These are phyloP conservation scores for Virgularia gustaviana DNA, from an alignment of 92 coral and sea anemone genomes.

Conservation along the genomic window DNA sequence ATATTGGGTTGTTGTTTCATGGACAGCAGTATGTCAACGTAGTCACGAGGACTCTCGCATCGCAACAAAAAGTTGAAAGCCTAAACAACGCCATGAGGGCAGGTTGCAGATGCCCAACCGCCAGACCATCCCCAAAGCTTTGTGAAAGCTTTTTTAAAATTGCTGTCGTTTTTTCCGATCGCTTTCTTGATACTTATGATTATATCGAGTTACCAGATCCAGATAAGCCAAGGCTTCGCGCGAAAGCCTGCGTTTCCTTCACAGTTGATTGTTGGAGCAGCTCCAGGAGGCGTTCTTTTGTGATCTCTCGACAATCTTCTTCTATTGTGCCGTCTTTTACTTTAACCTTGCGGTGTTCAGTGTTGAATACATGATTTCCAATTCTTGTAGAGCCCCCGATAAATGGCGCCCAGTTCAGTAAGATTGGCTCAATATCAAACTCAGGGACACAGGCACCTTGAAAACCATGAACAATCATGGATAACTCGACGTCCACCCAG, in stretches of 20 bases:
- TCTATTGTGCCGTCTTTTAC: constrained; percentile 30
- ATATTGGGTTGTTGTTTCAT: constrained; percentile 52
- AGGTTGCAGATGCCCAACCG: constrained; percentile 53
- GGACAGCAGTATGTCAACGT: constrained; percentile 40
- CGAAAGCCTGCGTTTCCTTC: constrained; percentile 36
- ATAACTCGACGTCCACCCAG: constrained; percentile 44
- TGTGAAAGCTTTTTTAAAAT: constrained; percentile 49
- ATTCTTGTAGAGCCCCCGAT: constrained; percentile 38
- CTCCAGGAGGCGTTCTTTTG: constrained; percentile 43
- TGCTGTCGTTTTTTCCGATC: constrained; percentile 37
- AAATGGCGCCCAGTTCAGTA: constrained; percentile 52
- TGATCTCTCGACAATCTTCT: constrained; percentile 43
- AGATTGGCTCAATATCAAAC: constrained; percentile 26
- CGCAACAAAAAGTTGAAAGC: constrained; percentile 51
- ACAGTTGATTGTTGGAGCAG: constrained; percentile 17
- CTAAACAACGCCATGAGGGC: constrained; percentile 51
- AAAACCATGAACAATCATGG: constrained; percentile 40
- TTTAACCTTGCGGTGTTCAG: constrained; percentile 44
- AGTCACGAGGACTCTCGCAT: constrained; percentile 54
- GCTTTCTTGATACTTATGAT: constrained; percentile 31
- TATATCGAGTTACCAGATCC: constrained; percentile 40
- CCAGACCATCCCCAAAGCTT: constrained; percentile 58
- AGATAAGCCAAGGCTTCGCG: constrained; percentile 25
- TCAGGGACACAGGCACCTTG: not conserved
- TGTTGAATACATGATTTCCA: constrained; percentile 31